Evolutionary conservation across 1,140 invertebrate genomes (phyloP).

Genomic region (Galleria mellonella): DNA sequence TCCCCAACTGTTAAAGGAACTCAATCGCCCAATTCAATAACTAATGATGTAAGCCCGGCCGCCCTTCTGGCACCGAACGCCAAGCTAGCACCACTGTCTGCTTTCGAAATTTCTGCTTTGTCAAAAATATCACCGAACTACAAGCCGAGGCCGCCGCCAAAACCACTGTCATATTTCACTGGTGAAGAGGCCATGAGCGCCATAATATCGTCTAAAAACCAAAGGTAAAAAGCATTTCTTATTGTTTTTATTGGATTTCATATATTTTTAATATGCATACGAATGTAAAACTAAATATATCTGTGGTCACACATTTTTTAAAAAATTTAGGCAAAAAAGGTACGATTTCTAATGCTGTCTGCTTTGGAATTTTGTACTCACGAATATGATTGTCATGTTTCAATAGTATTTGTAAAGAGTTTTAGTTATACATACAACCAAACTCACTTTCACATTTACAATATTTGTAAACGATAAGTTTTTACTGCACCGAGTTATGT

Average conservation of each 20-base stretch:
- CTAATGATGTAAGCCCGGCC: conserved; percentile 61
- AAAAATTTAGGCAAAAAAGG: too few relatives aligned
- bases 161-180: conserved; percentile 50
- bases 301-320: too few relatives aligned
- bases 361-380: too few relatives aligned
- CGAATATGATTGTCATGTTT: too few relatives aligned
- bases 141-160: conserved; percentile 76
- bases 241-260: background rate
- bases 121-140: conserved; percentile 87
- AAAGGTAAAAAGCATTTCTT: background rate
- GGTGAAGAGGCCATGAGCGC: conserved; percentile 81
- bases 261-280: too few relatives aligned
- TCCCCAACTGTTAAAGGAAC: conserved; percentile 27
- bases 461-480: too few relatives aligned
- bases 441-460: too few relatives aligned
- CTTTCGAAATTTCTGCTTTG: conserved; percentile 78
- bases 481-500: too few relatives aligned
- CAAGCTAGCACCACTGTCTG: conserved; percentile 79
- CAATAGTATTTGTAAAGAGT: too few relatives aligned
- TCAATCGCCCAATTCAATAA: conserved; percentile 27
- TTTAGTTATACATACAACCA: too few relatives aligned
- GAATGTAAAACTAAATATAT: conserved; percentile 7
- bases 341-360: too few relatives aligned
- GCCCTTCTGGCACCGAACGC: conserved; percentile 75
- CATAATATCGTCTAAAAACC: conserved; percentile 84